phyloP scores from a whole-genome alignment of 2,888 invertebrate genomes.

The Xiphydria camelus region DNA sequence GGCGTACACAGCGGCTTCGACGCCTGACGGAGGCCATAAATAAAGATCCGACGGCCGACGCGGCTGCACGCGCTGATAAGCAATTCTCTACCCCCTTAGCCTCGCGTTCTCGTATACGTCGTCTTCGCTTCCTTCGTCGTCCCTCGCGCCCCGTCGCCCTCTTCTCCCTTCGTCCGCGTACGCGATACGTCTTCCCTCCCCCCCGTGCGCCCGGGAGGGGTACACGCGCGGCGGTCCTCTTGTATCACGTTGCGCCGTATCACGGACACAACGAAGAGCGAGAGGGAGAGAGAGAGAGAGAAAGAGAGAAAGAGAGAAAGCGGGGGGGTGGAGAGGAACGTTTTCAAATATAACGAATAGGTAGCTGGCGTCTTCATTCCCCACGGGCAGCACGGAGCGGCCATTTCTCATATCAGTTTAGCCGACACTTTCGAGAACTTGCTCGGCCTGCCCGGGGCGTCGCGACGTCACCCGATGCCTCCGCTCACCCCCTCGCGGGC shows the following conservation, averaged over 20 bases:
- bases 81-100: conserved; percentile 40
- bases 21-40: conserved; percentile 50
- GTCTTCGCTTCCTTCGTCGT: background rate
- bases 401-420: conserved; percentile 58
- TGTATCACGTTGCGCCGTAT: conserved; percentile 28
- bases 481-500: conserved; percentile 20
- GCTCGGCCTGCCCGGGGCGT: conserved; percentile 45
- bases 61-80: conserved; percentile 53
- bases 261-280: no score
- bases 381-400: conserved; percentile 54
- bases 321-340: no score
- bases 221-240: no score
- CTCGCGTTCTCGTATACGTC: conserved; percentile 20
- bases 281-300: no score
- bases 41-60: conserved; percentile 56
- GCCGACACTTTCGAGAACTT: conserved; percentile 57
- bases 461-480: conserved; percentile 51
- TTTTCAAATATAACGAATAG: conserved; percentile 50
- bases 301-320: no score
- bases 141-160: background rate
- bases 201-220: background rate
- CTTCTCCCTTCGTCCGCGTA: background rate
- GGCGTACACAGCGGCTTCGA: no score
- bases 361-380: conserved; percentile 45
- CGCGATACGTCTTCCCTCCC: background rate